Conservation (phyloP, 2,797 vertebrate species). For the Prionace glauca region DNA sequence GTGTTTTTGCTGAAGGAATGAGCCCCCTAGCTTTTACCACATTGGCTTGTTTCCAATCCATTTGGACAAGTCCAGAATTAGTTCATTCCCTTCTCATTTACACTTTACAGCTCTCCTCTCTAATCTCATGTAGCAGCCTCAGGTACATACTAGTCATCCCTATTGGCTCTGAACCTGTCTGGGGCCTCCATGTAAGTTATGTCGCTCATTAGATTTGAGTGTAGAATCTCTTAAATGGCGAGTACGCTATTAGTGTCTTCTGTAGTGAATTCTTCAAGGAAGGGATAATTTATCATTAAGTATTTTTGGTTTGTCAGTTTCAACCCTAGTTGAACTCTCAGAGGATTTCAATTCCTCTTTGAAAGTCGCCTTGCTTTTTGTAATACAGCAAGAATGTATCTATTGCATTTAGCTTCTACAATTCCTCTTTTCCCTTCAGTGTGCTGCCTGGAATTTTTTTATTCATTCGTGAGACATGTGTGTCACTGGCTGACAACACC, state of each 20-base stretch:
- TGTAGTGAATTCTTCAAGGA: not conserved
- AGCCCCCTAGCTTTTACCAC: not conserved
- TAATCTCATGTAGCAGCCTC: not conserved
- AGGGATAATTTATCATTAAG: not conserved
- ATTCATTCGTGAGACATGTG: too few relatives aligned
- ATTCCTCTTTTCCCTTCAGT: not conserved
- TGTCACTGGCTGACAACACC: too few relatives aligned
- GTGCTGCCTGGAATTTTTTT: too few relatives aligned
- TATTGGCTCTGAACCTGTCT: not conserved
- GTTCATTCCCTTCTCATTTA: not conserved
- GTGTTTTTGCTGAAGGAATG: not conserved
- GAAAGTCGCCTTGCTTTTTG: not conserved
- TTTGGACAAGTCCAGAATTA: not conserved
- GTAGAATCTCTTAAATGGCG: not conserved
- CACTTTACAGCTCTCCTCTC: not conserved
- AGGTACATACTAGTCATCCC: not conserved
- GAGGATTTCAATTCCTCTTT: not conserved
- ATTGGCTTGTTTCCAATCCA: not conserved
- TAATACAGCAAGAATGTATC: not conserved
- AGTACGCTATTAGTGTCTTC: not conserved
- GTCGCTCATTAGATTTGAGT: not conserved
- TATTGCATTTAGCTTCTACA: not conserved
- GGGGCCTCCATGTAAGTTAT: not conserved
- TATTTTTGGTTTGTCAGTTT: constrained; percentile 16
- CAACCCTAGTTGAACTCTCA: not conserved